Evolutionary conservation across 2,888 invertebrate species (phyloP), one percentile per base, ranked within the genome.

Genomic region (Melanostoma mellinum): DNA sequence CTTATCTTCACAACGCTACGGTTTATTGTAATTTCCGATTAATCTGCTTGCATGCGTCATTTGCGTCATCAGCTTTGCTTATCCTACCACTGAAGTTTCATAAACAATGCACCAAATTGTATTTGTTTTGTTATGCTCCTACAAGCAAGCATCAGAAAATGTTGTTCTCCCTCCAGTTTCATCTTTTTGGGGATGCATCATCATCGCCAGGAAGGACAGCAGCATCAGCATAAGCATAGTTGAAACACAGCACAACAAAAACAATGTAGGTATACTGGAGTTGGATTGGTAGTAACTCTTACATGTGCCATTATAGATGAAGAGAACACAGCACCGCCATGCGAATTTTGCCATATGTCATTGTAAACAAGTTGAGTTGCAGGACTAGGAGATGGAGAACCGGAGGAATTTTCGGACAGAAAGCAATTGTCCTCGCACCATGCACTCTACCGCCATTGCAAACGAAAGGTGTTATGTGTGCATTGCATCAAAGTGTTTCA

Each of bases 21-120:
- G 84, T 84, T 79, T 84, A 79, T 84, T 84, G 84, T 84, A 84
- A 84, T 84, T 84, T 84, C 75, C 84, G 79, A 79, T 84, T 84
- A 84, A 84, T 79, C 84, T 84, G 84, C 79, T 72, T 84, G 84
- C 67, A 84, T 74, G 79, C 84, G 79, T 84, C 84, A 84, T 84
- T 79, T 84, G 61, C 84, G 79, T 84, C 84, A 84, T 84, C 84
- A 75, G 79, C 75, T 84, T 56, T 71, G 65, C 79, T 65, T 71
- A 84, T 74, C 74, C 79, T 75, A 53, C 84, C 60, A 79, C 74
- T 71, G 71, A 79, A 72, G 79, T 67, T 79, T 56, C 61, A 79
- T 79, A 84, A 84, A 79, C 79, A 84, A 84, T 84, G 84, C 78
- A 79, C 71, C 74, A 74, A 75, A 77, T 61, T 72, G 52, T 68